A percentile compares a stretch with the other conserved stretches of the same genome.
phyloP scores from a whole-genome alignment of 2,113 vertebrate genomes.

The Myrmecobius fasciatus region DNA sequence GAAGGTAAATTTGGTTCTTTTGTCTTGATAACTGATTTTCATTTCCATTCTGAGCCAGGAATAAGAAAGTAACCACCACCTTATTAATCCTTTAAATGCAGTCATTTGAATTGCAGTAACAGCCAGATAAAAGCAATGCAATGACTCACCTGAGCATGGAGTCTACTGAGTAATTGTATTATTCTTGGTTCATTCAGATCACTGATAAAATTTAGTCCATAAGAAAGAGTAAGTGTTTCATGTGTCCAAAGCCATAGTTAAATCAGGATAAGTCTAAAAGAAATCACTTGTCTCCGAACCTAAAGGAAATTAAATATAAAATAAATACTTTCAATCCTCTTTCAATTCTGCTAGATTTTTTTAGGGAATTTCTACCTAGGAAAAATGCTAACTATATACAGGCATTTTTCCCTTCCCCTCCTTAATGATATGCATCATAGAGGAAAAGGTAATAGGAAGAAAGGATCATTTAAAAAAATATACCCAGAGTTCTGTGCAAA shows the following conservation, averaged over 20 bases:
- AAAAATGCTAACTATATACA: neutral
- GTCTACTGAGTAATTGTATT: neutral
- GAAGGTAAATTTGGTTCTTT: neutral
- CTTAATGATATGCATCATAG: neutral
- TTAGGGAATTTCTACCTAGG: neutral
- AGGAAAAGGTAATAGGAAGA: neutral
- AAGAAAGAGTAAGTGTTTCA: neutral
- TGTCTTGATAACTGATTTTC: neutral
- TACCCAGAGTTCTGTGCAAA: neutral
- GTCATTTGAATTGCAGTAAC: neutral
- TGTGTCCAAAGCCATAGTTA: neutral
- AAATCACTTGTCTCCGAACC: neutral
- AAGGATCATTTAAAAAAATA: neutral
- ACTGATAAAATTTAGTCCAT: neutral
- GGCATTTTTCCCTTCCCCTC: constrained; percentile 7
- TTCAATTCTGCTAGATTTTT: neutral
- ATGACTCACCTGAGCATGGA: neutral
- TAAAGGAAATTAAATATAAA: neutral
- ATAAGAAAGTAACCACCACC: neutral
- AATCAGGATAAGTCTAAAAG: neutral
- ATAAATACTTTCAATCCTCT: neutral
- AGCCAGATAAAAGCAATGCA: neutral
- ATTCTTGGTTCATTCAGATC: neutral
- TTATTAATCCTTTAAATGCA: neutral
- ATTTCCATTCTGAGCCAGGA: neutral